Percentiles rank a stretch among this genome's conserved stretches.
These are phyloP conservation scores for Ephialtes manifestator DNA, from an alignment of 2,888 invertebrate genomes.

Conservation along the genomic window DNA sequence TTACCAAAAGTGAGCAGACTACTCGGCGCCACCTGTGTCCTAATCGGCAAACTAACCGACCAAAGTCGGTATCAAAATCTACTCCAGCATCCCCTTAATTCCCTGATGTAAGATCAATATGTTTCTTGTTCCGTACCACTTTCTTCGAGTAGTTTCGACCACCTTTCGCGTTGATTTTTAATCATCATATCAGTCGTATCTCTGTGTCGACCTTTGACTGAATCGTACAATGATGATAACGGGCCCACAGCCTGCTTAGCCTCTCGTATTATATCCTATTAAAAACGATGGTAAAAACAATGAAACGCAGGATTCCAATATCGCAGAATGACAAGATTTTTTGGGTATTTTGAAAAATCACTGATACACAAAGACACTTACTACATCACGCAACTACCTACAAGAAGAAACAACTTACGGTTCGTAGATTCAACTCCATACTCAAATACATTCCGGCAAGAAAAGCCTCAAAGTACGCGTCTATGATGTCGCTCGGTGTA, in stretches of 20 bases:
- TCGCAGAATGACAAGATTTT: too few relatives aligned
- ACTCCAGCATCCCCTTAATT: too few relatives aligned
- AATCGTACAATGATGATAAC: conserved; percentile 13
- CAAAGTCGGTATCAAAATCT: too few relatives aligned
- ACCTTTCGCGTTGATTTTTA: not conserved
- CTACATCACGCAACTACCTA: too few relatives aligned
- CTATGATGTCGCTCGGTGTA: conserved; percentile 87
- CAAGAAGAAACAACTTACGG: conserved; percentile 32
- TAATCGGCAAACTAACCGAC: too few relatives aligned
- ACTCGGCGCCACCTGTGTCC: too few relatives aligned
- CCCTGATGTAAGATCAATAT: too few relatives aligned
- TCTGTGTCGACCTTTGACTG: not conserved
- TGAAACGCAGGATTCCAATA: too few relatives aligned
- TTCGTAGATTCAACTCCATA: conserved; percentile 77
- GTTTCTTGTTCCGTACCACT: conserved; percentile 41
- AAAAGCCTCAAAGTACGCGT: conserved; percentile 91
- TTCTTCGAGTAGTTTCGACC: conserved; percentile 27
- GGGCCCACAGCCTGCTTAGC: conserved; percentile 23
- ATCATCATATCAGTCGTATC: conserved; percentile 10
- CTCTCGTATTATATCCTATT: conserved; percentile 46
- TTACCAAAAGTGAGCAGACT: too few relatives aligned
- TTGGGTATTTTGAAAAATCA: too few relatives aligned
- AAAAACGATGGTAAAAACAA: not conserved
- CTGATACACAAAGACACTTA: too few relatives aligned
- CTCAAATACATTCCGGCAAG: conserved; percentile 86